phyloP scores from a whole-genome alignment of 1,140 invertebrate genomes.

The Drosophila tropicalis region DNA sequence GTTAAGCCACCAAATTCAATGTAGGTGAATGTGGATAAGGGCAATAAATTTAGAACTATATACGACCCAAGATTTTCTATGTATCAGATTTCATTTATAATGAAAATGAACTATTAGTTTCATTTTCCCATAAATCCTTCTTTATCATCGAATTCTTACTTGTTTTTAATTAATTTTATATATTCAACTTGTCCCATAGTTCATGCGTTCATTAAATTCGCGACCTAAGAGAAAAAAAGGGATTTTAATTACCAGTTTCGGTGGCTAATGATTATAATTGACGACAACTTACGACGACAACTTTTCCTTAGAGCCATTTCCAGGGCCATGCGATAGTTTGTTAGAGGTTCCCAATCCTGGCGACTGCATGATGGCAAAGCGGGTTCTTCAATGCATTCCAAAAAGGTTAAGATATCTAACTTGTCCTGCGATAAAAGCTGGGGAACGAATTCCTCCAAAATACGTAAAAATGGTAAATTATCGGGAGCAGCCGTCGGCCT shows the following conservation, averaged over 20 bases:
- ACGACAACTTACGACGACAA: constrained; percentile 15
- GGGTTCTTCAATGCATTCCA: constrained; percentile 30
- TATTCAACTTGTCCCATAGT: not conserved
- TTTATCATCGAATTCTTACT: not conserved
- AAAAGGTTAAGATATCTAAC: not conserved
- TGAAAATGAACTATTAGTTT: too few relatives aligned
- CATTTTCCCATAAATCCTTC: too few relatives aligned
- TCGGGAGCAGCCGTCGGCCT: constrained; percentile 18
- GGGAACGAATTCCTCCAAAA: constrained; percentile 52
- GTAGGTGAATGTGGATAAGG: too few relatives aligned
- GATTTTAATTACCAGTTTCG: too few relatives aligned
- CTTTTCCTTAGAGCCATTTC: constrained; percentile 9
- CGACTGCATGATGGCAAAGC: constrained; percentile 10
- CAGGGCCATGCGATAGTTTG: constrained; percentile 40
- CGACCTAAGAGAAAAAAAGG: not conserved
- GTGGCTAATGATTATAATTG: too few relatives aligned
- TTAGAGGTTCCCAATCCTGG: constrained; percentile 35
- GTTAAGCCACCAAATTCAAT: too few relatives aligned
- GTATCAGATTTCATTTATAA: too few relatives aligned
- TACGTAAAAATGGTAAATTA: constrained; percentile 38
- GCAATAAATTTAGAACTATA: too few relatives aligned
- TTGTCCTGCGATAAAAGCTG: constrained; percentile 55
- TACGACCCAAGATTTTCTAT: too few relatives aligned
- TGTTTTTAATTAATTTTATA: not conserved
- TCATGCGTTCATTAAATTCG: not conserved